phyloP scores from a whole-genome alignment of 2,797 vertebrate species.

The Arctocebus calabarensis region DNA sequence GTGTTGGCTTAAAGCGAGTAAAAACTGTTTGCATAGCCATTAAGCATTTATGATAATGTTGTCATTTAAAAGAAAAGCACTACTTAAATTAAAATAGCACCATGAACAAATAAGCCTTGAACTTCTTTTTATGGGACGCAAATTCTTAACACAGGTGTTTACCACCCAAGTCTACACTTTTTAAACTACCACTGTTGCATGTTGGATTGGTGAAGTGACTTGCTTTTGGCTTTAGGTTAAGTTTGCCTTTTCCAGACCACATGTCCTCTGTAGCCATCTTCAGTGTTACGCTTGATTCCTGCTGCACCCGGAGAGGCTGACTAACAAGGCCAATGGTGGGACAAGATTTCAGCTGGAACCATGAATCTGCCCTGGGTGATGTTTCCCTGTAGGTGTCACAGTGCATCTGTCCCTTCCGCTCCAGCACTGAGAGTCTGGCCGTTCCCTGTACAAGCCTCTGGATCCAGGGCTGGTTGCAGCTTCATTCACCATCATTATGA shows the following conservation, averaged over 20 bases:
- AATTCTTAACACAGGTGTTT: slow-evolving; percentile 2
- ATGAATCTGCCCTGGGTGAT: background rate
- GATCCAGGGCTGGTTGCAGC: background rate
- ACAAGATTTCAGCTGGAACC: background rate
- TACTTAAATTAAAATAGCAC: slow-evolving; percentile 64
- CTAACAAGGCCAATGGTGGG: background rate
- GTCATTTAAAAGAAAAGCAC: slow-evolving; percentile 43
- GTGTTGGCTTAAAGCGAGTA: slow-evolving; percentile 2
- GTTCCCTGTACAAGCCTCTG: background rate
- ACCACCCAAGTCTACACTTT: background rate
- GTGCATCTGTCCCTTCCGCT: background rate
- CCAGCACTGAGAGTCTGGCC: background rate
- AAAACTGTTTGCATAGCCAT: slow-evolving; percentile 63
- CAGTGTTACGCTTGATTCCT: background rate
- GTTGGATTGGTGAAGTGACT: slow-evolving; percentile 27
- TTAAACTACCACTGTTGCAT: background rate
- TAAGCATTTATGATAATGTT: slow-evolving; percentile 34
- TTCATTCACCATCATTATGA: background rate
- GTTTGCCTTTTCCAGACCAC: background rate
- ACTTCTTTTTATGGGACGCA: background rate
- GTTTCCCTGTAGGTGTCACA: background rate
- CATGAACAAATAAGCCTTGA: slow-evolving; percentile 7
- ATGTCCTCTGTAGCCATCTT: fast-evolving
- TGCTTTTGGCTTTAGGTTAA: background rate
- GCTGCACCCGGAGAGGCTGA: background rate